Evolutionary conservation across 2,113 vertebrate species (phyloP).

Genomic region (Clarias gariepinus): DNA sequence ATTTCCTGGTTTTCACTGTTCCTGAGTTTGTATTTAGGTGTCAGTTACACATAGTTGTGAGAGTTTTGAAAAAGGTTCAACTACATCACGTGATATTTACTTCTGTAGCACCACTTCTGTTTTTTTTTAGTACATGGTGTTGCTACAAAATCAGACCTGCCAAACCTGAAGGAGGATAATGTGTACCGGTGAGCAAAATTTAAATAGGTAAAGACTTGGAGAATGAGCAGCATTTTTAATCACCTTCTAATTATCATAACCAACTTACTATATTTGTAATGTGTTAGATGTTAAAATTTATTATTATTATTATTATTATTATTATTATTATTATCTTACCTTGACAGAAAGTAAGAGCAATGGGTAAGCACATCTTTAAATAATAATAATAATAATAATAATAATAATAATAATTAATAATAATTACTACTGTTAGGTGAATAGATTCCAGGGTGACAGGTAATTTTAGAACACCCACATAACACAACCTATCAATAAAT

Average conservation of each 20-base stretch:
- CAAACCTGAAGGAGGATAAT: not conserved
- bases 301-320: not conserved
- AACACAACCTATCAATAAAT: not conserved
- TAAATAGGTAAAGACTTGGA: not conserved
- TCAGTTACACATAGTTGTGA: not conserved
- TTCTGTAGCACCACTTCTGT: not conserved
- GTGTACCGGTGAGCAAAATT: not conserved
- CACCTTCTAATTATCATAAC: not conserved
- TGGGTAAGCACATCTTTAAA: not conserved
- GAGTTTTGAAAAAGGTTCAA: not conserved
- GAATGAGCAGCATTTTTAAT: not conserved
- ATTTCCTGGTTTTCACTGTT: not conserved
- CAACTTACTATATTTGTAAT: not conserved
- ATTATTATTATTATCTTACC: not conserved
- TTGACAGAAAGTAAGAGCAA: not conserved
- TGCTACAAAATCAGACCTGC: not conserved
- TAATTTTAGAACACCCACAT: not conserved
- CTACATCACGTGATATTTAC: no score
- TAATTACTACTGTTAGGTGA: no score
- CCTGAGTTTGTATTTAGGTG: not conserved
- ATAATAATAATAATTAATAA: no score
- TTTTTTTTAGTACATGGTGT: not conserved
- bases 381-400: no score
- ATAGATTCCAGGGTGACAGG: no score
- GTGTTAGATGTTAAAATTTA: not conserved